Evolutionary conservation across 2,797 vertebrate species (phyloP).

Genomic region (Meda fulgida): DNA sequence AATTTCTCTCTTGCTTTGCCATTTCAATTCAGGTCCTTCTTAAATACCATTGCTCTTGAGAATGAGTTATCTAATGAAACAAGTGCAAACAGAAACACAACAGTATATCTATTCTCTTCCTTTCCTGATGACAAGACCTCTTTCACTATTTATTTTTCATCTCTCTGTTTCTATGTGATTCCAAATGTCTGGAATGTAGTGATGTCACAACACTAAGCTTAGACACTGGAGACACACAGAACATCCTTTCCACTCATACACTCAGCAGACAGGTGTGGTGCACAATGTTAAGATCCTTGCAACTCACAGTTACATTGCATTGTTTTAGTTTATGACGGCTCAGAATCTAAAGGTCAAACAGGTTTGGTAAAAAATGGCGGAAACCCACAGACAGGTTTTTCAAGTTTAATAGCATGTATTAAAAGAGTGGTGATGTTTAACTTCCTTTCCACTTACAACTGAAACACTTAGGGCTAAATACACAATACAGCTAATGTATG

Average conservation of each 20-base stretch:
- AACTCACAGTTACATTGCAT: background rate
- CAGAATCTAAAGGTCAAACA: constrained; percentile 27
- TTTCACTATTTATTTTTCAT: constrained; percentile 28
- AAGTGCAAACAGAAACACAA: constrained; percentile 21
- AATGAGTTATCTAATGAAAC: constrained; percentile 10
- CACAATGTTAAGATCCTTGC: background rate
- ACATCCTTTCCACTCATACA: background rate
- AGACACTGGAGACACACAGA: constrained; percentile 45
- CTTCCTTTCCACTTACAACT: background rate
- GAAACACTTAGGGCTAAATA: background rate
- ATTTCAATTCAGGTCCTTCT: background rate
- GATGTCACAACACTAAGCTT: constrained; percentile 63
- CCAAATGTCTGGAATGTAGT: constrained; percentile 41
- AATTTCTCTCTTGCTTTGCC: background rate
- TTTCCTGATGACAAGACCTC: background rate
- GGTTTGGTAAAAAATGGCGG: background rate
- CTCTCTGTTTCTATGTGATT: background rate
- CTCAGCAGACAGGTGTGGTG: constrained; percentile 38
- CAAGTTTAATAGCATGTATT: background rate
- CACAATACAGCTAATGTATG: background rate
- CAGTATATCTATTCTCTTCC: background rate
- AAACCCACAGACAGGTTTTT: constrained; percentile 25
- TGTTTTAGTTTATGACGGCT: constrained; percentile 25
- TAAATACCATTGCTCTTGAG: background rate
- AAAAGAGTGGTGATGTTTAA: background rate